These are phyloP conservation scores for Melanotaenia trifasciata DNA, from an alignment of 2,797 vertebrate species.

Conservation along the genomic window DNA sequence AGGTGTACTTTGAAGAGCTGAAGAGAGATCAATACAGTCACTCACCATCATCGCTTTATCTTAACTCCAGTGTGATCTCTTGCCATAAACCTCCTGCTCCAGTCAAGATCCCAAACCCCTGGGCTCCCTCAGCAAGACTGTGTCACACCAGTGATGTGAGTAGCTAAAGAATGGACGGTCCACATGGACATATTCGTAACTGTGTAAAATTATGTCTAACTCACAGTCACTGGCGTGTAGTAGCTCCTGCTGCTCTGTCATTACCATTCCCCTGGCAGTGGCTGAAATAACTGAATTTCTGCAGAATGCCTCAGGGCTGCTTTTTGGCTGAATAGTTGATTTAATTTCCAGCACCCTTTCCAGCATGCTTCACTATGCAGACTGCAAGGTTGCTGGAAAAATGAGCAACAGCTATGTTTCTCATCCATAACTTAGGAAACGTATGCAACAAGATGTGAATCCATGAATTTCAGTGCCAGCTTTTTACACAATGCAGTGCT, in stretches of 20 bases:
- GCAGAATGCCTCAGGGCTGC: conserved; percentile 7
- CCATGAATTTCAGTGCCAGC: conserved; percentile 2
- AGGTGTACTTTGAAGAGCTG: conserved; percentile 61
- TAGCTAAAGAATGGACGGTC: conserved; percentile 23
- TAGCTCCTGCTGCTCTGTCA: conserved; percentile 3
- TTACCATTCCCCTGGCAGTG: background rate
- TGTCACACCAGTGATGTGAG: conserved; percentile 41
- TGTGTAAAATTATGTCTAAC: conserved; percentile 17
- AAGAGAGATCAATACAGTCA: conserved; percentile 69
- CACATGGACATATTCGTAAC: conserved; percentile 7
- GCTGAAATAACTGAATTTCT: conserved; percentile 16
- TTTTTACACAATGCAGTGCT: background rate
- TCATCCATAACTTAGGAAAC: conserved; percentile 5
- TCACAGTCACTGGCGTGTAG: conserved; percentile 7
- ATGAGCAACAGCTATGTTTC: conserved; percentile 10
- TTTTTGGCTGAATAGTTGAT: conserved; percentile 30
- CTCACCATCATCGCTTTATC: conserved; percentile 65
- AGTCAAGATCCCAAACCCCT: conserved; percentile 33
- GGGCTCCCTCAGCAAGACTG: conserved; percentile 18
- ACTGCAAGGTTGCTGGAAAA: conserved; percentile 1
- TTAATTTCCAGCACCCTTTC: conserved; percentile 25
- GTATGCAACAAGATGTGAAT: conserved; percentile 3
- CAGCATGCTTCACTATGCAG: background rate
- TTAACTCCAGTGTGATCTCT: conserved; percentile 31
- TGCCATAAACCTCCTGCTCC: conserved; percentile 55